phyloP scores from a whole-genome alignment of 2,113 vertebrate genomes.

The Nanorana parkeri region DNA sequence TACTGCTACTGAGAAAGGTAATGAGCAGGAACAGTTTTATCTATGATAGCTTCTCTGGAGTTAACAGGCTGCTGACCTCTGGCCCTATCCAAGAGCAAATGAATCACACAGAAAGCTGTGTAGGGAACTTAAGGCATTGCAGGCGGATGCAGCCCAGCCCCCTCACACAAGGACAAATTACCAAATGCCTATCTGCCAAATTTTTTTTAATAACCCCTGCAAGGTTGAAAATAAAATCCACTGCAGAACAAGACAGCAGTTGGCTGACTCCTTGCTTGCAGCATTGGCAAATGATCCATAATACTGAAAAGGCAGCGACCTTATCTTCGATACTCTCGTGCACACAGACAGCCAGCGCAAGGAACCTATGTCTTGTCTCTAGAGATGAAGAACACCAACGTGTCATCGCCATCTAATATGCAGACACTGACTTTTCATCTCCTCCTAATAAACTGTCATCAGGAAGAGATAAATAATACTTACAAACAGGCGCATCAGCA shows the following conservation, averaged over 20 bases:
- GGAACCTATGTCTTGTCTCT: not conserved
- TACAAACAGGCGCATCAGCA: not conserved
- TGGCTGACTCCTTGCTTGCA: not conserved
- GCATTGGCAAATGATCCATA: conserved; percentile 6
- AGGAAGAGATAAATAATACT: not conserved
- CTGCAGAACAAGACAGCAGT: not conserved
- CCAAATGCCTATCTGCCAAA: conserved; percentile 13
- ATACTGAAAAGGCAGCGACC: not conserved
- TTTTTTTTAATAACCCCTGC: conserved; percentile 25
- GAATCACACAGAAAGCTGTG: conserved; percentile 7
- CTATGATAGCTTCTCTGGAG: not conserved
- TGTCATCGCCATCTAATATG: conserved; percentile 15
- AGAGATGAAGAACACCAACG: not conserved
- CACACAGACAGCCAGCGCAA: too few species aligned
- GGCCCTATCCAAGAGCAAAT: not conserved
- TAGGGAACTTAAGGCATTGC: not conserved
- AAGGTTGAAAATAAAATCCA: conserved; percentile 22
- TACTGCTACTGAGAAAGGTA: not conserved
- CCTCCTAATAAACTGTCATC: conserved; percentile 18
- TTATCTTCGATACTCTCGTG: not conserved
- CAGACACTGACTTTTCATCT: conserved; percentile 1
- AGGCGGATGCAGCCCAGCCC: not conserved
- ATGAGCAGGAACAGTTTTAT: conserved; percentile 6
- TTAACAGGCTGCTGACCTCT: conserved; percentile 6
- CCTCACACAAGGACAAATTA: conserved; percentile 24